Base-by-base conservation (phyloP, 2,888 invertebrate species). In the Drosophila meridionalis region DNA sequence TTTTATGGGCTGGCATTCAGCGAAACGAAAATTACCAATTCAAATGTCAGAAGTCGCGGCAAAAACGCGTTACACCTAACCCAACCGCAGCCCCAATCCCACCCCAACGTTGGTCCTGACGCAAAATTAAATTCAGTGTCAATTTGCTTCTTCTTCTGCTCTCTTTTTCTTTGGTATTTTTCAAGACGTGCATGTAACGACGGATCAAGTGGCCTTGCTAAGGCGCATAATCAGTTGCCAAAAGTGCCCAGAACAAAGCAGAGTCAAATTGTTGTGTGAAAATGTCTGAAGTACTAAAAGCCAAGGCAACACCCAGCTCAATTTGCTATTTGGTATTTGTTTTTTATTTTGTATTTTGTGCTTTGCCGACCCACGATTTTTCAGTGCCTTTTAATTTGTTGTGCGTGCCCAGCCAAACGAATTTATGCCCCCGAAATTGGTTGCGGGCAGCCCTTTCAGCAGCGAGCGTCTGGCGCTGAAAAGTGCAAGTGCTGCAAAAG, bases 91-190 rank as follows among this genome's bases (percentile, higher is more conserved):
- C 58, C 32, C 32, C 5, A 38, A 8, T 2, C 11, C 26, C 12
- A 5, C 26, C 2, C 5, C 4, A 4, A 20, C 43, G 42, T 71
- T 69, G 76, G 11, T 9, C 69, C 62, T 82, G 79, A 73, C 61
- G 78, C 68, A 69, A 82, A 87, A 90, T 89, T 83, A 89, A 87
- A 89, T 89, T 89, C 90, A 90, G 82, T 87, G 90, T 90, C 89
- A 89, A 90, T 89, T 89, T 64, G 73, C 68, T 70, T 73, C 52
- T 28, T 43, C 3, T 57, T 34, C 36, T 50, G 20, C 20, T 20
- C 20, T 55, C 28, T 43, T 45, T 14, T 52, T 50, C 45, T 58
- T 28, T 38, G 12, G 69, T 66, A 64, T 62, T 30, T 5, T 53
- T 58, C 77, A 77, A 68, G 65, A 56, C 78, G 61, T 70, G 80